Conservation (phyloP, 1,140 invertebrate species). For the Eupristina koningsbergeri region DNA sequence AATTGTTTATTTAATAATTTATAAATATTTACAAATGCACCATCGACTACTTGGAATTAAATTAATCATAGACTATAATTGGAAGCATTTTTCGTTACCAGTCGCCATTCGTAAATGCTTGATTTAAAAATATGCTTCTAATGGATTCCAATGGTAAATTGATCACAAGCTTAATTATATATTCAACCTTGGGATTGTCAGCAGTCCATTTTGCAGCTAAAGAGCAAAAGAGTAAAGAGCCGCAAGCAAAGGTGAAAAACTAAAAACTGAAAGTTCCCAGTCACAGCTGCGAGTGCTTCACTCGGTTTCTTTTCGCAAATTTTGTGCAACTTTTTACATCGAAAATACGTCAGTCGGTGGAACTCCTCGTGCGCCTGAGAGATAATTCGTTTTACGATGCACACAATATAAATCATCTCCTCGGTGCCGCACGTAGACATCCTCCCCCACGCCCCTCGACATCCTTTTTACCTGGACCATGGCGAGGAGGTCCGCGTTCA, state of each 20-base stretch:
- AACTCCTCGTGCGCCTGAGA: background rate
- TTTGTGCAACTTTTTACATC: slow-evolving; percentile 17
- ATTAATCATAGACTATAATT: too few relatives aligned
- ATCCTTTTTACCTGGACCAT: slow-evolving; percentile 14
- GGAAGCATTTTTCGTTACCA: too few relatives aligned
- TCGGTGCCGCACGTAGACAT: background rate
- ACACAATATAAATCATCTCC: slow-evolving; percentile 23
- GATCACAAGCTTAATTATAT: background rate
- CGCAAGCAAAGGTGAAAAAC: background rate
- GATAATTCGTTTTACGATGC: slow-evolving; percentile 38
- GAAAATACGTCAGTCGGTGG: background rate
- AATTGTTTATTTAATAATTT: too few relatives aligned
- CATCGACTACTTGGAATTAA: too few relatives aligned
- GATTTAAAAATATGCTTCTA: background rate
- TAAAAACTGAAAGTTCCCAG: background rate
- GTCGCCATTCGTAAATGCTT: too few relatives aligned
- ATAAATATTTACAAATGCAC: too few relatives aligned
- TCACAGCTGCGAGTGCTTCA: background rate
- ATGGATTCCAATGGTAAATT: background rate
- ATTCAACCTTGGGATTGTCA: background rate
- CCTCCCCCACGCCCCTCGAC: background rate
- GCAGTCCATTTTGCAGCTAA: background rate
- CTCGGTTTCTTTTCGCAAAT: slow-evolving; percentile 1
- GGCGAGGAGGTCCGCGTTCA: background rate
- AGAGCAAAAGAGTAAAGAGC: background rate